Evolutionary conservation across 2,888 invertebrate species (phyloP), one percentile per base, ranked within the genome.

Genomic region (Tryphoninae sp.): DNA sequence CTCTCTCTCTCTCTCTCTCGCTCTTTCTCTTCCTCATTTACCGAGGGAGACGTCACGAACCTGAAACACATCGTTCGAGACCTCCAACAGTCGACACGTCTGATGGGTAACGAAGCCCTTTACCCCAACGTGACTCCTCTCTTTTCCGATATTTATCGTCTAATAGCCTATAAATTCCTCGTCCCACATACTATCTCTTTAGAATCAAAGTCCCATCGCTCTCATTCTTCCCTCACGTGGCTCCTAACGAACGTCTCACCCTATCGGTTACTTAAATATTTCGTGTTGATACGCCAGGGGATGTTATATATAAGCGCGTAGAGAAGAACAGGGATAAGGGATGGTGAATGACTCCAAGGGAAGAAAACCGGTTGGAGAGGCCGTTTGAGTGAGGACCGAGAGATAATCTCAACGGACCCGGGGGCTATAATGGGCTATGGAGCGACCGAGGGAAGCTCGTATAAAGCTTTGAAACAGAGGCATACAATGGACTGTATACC

Each of bases 101-200:
- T 73, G 69, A 73, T 59, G 22, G 68, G 58, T 55, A 53, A 58
- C 55, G 16, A 55, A 33, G 33, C 55, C 55, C 9, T 16, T 16
- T 33, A 3, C 69, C 65, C 45, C 53, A 65, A 71, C 67, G 51
- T 45, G 62, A 67, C 51, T 58, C 49, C 45, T 59, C 53, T 79
- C 68, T 58, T 53, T 80, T 79, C 23, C 82, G 80, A 82, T 82
- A 82, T 82, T 82, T 82, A 82, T 82, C 82, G 82, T 82, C 77
- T 82, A 77, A 82, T 82, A 82, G 82, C 73, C 82, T 77, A 82
- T 82, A 82, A 82, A 82, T 82, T 82, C 73, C 68, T 76, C 42
- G 64, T 69, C 61, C 62, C 77, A 33, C 58, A 51, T 58, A 55
- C 51, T 82, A 82, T 82, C 82, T 76, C 77, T 26, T 58, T 49